Evolutionary conservation across 2,797 vertebrate genomes (phyloP).

Genomic region (Xenops minutus): DNA sequence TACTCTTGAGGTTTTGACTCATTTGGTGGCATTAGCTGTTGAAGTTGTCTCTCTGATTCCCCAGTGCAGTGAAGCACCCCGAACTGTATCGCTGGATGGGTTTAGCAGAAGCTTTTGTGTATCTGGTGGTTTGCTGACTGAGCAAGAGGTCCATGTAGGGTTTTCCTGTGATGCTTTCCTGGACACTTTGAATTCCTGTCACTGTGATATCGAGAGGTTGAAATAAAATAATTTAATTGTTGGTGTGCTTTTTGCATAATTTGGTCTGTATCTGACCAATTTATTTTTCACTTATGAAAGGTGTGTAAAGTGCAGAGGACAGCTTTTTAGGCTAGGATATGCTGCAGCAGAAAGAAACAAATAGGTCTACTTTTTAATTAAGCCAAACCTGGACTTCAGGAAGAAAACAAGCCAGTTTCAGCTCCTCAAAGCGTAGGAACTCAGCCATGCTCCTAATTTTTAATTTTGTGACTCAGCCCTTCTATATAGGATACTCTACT

Average conservation of each 20-base stretch:
- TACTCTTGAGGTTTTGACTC: constrained; percentile 19
- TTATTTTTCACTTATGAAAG: background rate
- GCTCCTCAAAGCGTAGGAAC: background rate
- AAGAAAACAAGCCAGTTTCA: background rate
- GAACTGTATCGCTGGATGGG: background rate
- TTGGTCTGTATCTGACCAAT: background rate
- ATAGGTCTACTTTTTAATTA: background rate
- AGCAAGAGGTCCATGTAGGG: background rate
- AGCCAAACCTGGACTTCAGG: background rate
- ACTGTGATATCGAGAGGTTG: background rate
- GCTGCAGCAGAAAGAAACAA: background rate
- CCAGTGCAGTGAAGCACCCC: fast-evolving
- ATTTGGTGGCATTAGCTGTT: constrained; percentile 5
- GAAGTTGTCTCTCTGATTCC: background rate
- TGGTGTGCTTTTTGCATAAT: background rate
- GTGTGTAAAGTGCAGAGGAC: background rate
- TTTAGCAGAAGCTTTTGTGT: constrained; percentile 6
- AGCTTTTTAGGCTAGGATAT: background rate
- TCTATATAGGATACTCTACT: background rate
- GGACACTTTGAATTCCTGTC: background rate
- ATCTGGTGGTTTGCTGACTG: background rate
- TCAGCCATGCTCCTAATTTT: background rate
- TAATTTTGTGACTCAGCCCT: background rate
- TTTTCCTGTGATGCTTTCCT: background rate
- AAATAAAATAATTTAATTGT: background rate